A percentile compares a stretch with the other conserved stretches of the same genome.
These are phyloP conservation scores for Anisognathus igniventris DNA, from an alignment of 2,797 vertebrate genomes.

Conservation along the genomic window DNA sequence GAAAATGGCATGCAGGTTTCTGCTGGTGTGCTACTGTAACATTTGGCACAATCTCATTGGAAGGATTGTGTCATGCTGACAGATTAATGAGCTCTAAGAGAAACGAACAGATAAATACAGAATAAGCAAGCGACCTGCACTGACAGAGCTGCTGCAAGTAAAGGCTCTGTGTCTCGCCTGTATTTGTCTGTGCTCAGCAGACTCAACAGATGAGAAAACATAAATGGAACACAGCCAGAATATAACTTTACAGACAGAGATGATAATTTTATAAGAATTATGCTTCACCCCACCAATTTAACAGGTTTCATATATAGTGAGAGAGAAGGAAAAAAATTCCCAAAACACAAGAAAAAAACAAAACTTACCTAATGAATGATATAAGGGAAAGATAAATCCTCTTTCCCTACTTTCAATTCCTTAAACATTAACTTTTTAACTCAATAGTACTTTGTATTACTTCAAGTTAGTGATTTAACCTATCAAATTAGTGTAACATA, in stretches of 20 bases:
- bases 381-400: neutral
- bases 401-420: neutral
- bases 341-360: neutral
- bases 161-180: neutral
- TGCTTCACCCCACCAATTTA: neutral
- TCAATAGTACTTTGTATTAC: neutral
- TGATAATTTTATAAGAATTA: neutral
- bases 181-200: slow-evolving; percentile 2
- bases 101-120: neutral
- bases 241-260: neutral
- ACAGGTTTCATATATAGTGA: neutral
- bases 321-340: neutral
- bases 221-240: slow-evolving; percentile 5
- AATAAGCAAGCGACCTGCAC: slow-evolving; percentile 41
- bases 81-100: slow-evolving; percentile 14
- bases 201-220: slow-evolving; percentile 36
- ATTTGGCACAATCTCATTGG: slow-evolving; percentile 17
- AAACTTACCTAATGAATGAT: neutral
- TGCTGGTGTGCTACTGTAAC: slow-evolving; percentile 29
- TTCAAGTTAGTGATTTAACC: neutral
- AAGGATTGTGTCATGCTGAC: slow-evolving; percentile 37
- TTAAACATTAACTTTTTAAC: neutral
- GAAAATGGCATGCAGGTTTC: neutral
- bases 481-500: neutral
- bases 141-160: slow-evolving; percentile 35